These are phyloP conservation scores for Psophia crepitans DNA, from an alignment of 2,113 vertebrate species.

Conservation along the genomic window DNA sequence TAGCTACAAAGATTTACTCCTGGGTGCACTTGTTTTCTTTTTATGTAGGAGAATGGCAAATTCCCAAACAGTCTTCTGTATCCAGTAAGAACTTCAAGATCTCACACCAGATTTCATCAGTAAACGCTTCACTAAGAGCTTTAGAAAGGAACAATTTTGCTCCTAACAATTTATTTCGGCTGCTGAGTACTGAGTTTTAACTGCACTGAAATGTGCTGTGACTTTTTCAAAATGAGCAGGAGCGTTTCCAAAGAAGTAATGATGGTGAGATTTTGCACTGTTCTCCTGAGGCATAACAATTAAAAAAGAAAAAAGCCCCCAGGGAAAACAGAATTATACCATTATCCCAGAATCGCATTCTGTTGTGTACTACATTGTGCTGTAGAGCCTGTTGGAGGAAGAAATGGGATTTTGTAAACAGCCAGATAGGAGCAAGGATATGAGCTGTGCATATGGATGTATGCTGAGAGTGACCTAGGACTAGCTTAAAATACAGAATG, in stretches of 20 bases:
- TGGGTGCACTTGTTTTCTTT: slow-evolving; percentile 35
- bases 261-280: background rate
- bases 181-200: background rate
- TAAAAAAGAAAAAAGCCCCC: background rate
- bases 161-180: slow-evolving; percentile 2
- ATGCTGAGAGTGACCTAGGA: background rate
- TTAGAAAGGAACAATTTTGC: background rate
- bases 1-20: slow-evolving; percentile 21
- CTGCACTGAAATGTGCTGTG: background rate
- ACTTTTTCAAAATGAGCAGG: background rate
- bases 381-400: background rate
- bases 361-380: background rate
- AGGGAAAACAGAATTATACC: background rate
- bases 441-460: background rate
- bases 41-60: background rate
- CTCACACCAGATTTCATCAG: background rate
- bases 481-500: background rate
- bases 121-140: background rate
- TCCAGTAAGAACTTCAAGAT: background rate
- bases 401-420: background rate
- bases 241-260: background rate
- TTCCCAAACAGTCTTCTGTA: background rate
- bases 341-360: background rate
- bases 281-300: background rate
- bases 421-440: background rate